These are phyloP conservation scores for Gryllus bimaculatus DNA, from an alignment of 1,140 invertebrate genomes.

Conservation along the genomic window DNA sequence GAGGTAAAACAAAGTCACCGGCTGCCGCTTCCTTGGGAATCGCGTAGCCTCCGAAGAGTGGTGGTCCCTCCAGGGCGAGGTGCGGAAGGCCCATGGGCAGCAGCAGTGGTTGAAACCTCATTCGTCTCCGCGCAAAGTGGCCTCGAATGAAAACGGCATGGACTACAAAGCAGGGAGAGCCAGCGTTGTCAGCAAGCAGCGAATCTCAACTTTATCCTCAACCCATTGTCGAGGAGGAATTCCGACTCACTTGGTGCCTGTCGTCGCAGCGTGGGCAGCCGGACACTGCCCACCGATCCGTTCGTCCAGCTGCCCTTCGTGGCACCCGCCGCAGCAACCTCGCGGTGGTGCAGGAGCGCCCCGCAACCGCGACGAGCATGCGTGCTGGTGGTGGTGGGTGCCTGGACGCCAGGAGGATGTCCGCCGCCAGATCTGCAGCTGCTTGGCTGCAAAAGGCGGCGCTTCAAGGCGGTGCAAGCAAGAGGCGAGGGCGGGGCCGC, in stretches of 20 bases:
- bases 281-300: conserved; percentile 46
- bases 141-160: conserved; percentile 51
- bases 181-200: background rate
- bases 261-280: conserved; percentile 49
- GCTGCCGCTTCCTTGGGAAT: conserved; percentile 47
- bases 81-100: conserved; percentile 48
- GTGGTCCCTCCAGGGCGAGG: conserved; percentile 42
- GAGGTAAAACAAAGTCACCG: too few species aligned
- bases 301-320: conserved; percentile 57
- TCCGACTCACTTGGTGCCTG: conserved; percentile 28
- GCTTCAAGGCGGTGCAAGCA: too few species aligned
- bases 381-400: conserved; percentile 57
- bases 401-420: conserved; percentile 60
- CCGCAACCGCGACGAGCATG: conserved; percentile 50
- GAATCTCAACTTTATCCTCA: background rate
- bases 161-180: conserved; percentile 32
- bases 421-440: conserved; percentile 54
- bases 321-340: conserved; percentile 53
- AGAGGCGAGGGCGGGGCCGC: too few species aligned
- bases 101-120: conserved; percentile 45
- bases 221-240: background rate
- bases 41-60: conserved; percentile 42
- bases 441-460: conserved; percentile 43
- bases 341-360: conserved; percentile 50
- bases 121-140: conserved; percentile 48